These are phyloP conservation scores for Lumbricus terrestris DNA, from an alignment of 2,888 invertebrate genomes.

Conservation along the genomic window DNA sequence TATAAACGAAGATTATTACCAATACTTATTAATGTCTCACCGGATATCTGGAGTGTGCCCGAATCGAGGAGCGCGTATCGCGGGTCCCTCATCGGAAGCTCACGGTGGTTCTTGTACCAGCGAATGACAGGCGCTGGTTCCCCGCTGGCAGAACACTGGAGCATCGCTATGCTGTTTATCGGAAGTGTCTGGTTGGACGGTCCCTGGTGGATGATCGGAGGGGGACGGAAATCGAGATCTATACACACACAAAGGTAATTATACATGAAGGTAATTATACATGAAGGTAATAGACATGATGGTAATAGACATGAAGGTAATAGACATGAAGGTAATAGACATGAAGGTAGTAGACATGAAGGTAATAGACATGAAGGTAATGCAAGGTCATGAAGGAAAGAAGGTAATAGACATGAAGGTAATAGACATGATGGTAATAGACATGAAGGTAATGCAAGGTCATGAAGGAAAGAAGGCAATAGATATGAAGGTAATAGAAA, in stretches of 20 bases:
- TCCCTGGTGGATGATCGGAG: constrained; percentile 81
- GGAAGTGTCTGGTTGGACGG: constrained; percentile 84
- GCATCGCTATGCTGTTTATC: constrained; percentile 73
- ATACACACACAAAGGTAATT: constrained; percentile 29
- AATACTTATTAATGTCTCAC: too few relatives aligned
- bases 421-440: too few relatives aligned
- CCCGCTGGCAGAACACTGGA: constrained; percentile 78
- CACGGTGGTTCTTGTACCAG: constrained; percentile 64
- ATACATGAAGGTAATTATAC: constrained; percentile 19
- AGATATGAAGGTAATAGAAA: not conserved
- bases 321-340: too few relatives aligned
- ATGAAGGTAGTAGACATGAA: too few relatives aligned
- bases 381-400: not conserved
- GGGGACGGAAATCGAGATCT: constrained; percentile 60
- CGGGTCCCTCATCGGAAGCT: constrained; percentile 22
- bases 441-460: too few relatives aligned
- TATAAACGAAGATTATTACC: too few relatives aligned
- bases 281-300: too few relatives aligned
- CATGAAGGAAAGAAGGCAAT: not conserved
- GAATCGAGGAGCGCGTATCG: constrained; percentile 29
- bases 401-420: not conserved
- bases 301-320: not conserved
- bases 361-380: not conserved
- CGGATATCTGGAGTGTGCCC: constrained; percentile 30
- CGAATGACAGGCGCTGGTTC: constrained; percentile 69